These are phyloP conservation scores for Taenioides sp. DNA, from an alignment of 2,797 vertebrate species.

Conservation along the genomic window DNA sequence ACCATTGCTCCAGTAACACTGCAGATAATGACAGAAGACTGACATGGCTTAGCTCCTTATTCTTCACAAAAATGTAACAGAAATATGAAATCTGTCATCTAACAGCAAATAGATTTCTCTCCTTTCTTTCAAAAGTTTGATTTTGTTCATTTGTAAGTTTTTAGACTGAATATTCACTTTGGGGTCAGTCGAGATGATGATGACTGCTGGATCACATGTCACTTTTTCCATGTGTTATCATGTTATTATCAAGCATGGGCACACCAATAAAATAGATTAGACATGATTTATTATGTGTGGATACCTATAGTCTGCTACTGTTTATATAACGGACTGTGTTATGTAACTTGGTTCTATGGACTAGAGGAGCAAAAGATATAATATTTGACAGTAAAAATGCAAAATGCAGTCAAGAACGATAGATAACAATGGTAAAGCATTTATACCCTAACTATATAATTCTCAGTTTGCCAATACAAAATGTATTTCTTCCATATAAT, in stretches of 20 bases:
- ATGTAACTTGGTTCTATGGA: too few species aligned
- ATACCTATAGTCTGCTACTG: not conserved
- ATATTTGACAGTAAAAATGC: too few species aligned
- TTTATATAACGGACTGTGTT: too few species aligned
- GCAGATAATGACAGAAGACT: conserved; percentile 34
- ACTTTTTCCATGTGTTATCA: not conserved
- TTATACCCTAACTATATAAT: too few species aligned
- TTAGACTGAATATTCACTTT: not conserved
- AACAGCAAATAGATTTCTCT: not conserved
- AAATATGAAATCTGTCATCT: conserved; percentile 20
- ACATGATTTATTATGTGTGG: not conserved
- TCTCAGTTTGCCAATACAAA: too few species aligned
- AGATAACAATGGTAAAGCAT: not conserved
- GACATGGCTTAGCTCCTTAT: conserved; percentile 31
- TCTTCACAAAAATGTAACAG: not conserved
- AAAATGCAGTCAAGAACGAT: not conserved
- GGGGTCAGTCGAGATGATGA: not conserved
- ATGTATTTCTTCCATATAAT: too few species aligned
- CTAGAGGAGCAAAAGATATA: too few species aligned
- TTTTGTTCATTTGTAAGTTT: not conserved
- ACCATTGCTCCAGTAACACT: conserved; percentile 42
- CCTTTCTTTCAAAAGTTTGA: not conserved
- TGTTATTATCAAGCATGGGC: not conserved
- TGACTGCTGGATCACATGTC: not conserved
- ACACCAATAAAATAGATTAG: not conserved